Percentiles rank a stretch among this genome's conserved stretches.
Conservation (phyloP, 2,888 invertebrate species). For the Patella caerulea region DNA sequence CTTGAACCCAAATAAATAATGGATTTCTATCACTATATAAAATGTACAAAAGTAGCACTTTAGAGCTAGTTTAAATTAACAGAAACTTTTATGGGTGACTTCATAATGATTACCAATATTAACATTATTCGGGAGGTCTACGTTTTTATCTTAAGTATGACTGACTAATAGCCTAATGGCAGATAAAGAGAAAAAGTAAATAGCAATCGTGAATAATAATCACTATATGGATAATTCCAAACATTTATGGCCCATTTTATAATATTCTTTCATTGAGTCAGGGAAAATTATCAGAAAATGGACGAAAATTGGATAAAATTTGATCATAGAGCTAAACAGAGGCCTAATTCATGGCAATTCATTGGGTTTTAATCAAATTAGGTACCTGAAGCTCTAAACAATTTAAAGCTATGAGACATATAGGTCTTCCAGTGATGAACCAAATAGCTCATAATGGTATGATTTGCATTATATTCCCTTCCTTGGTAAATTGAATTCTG, state of each 20-base stretch:
- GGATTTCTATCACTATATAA: no score
- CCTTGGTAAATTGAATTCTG: slow-evolving; percentile 24
- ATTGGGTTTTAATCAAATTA: slow-evolving; percentile 5
- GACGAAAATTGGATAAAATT: background rate
- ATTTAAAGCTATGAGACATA: background rate
- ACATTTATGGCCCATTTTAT: background rate
- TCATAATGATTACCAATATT: no score
- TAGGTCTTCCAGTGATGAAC: slow-evolving; percentile 16
- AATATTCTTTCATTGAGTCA: background rate
- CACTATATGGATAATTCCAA: no score
- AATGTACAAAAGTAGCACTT: no score
- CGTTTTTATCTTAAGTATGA: no score
- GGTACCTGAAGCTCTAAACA: background rate
- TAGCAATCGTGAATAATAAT: no score
- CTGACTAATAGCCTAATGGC: no score
- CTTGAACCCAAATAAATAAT: no score
- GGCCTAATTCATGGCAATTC: slow-evolving; percentile 6
- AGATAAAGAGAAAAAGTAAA: no score
- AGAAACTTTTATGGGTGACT: no score
- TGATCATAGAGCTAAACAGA: background rate
- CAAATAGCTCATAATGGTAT: slow-evolving; percentile 23
- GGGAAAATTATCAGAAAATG: slow-evolving; percentile 5
- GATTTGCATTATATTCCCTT: slow-evolving; percentile 25
- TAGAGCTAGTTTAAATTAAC: no score
- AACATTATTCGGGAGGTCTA: no score